A percentile compares a stretch with the other conserved stretches of the same genome.
These are phyloP conservation scores for Danio tinwini DNA, from an alignment of 2,797 vertebrate genomes.

Conservation along the genomic window DNA sequence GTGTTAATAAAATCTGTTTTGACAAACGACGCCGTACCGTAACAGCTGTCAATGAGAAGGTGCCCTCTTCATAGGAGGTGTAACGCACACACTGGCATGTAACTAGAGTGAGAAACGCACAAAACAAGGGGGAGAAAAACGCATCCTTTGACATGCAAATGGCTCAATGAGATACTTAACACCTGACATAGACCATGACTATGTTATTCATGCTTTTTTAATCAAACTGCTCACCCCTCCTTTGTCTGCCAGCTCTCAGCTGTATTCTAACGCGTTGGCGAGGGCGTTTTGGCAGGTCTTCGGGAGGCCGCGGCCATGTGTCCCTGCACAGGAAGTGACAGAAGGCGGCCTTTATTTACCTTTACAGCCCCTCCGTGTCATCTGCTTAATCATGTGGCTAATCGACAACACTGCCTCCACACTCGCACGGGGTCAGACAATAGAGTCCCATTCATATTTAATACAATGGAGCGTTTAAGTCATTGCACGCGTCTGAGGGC, in stretches of 20 bases:
- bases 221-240: slow-evolving; percentile 69
- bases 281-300: slow-evolving; percentile 54
- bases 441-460: slow-evolving; percentile 92
- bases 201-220: slow-evolving; percentile 80
- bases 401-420: slow-evolving; percentile 85
- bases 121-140: slow-evolving; percentile 49
- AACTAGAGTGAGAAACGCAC: slow-evolving; percentile 58
- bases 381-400: slow-evolving; percentile 98
- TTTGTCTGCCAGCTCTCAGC: slow-evolving; percentile 57
- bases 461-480: slow-evolving; percentile 98
- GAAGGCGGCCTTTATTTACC: slow-evolving; percentile 97
- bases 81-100: slow-evolving; percentile 71
- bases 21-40: slow-evolving; percentile 72
- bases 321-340: slow-evolving; percentile 88
- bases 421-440: slow-evolving; percentile 84
- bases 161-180: slow-evolving; percentile 83
- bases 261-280: slow-evolving; percentile 50
- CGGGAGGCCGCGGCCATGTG: slow-evolving; percentile 66
- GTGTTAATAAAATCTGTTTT: slow-evolving; percentile 77
- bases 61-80: slow-evolving; percentile 69
- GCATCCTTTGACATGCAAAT: slow-evolving; percentile 84
- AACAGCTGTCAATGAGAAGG: slow-evolving; percentile 72
- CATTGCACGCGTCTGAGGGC: slow-evolving; percentile 87
- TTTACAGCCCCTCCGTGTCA: slow-evolving; percentile 90
- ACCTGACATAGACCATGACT: slow-evolving; percentile 83